Evolutionary conservation across 2,888 invertebrate species (phyloP).

Genomic region (Tolmerus cingulatus): DNA sequence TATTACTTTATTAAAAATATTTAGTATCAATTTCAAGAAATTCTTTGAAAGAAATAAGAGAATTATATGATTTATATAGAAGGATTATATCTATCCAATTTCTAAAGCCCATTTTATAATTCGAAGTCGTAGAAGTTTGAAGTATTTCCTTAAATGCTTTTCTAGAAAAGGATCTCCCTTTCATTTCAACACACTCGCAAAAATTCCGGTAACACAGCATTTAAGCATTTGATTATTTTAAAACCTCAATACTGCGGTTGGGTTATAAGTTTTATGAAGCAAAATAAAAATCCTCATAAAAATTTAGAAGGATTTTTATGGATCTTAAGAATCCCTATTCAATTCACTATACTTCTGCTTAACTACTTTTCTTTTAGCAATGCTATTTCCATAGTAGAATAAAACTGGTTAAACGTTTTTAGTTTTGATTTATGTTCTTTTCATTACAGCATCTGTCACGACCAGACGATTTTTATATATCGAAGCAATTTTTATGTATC

Average conservation of each 20-base stretch:
- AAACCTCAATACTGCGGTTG: neutral
- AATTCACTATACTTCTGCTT: neutral
- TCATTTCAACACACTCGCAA: neutral
- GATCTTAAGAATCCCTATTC: neutral
- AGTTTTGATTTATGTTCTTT: neutral
- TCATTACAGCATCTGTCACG: neutral
- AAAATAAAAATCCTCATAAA: neutral
- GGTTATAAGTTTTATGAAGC: neutral
- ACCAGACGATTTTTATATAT: neutral
- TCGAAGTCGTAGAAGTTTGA: neutral
- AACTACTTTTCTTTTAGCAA: neutral
- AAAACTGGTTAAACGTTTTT: neutral
- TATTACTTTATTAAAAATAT: neutral
- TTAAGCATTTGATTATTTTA: neutral
- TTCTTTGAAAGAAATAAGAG: neutral
- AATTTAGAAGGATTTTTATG: neutral
- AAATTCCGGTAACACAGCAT: neutral
- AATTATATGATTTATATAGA: neutral
- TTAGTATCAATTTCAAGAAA: neutral
- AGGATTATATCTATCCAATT: neutral
- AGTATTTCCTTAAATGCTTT: neutral
- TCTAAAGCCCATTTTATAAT: neutral
- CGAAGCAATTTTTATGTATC: neutral
- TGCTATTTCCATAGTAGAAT: neutral
- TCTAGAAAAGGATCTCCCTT: neutral